A percentile compares a stretch with the other conserved stretches of the same genome.
These are phyloP conservation scores for Alosa sapidissima DNA, from an alignment of 2,797 vertebrate genomes.

Conservation along the genomic window DNA sequence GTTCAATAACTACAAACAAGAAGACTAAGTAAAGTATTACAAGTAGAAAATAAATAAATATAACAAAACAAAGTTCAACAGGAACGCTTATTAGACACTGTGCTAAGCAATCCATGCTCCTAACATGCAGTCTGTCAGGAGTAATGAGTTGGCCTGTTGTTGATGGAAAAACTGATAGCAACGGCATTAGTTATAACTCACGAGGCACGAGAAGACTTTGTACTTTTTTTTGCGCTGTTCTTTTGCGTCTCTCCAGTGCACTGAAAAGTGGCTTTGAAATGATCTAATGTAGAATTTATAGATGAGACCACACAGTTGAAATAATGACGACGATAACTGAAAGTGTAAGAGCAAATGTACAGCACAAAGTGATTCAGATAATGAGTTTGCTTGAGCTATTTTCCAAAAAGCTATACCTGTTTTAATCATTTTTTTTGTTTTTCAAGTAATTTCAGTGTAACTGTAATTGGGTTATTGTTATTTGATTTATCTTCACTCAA, in stretches of 20 bases:
- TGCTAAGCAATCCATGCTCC: not conserved
- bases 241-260: not conserved
- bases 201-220: not conserved
- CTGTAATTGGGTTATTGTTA: no score
- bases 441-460: no score
- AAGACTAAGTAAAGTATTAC: not conserved
- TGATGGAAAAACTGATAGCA: no score
- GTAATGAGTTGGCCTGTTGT: no score
- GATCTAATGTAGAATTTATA: no score
- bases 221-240: not conserved
- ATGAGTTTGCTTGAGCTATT: not conserved
- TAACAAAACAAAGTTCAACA: not conserved
- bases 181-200: not conserved
- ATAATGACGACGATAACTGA: not conserved
- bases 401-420: no score
- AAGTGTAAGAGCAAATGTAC: not conserved
- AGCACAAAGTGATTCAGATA: not conserved
- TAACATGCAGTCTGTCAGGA: not conserved
- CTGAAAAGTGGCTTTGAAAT: not conserved
- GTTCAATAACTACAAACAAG: not conserved
- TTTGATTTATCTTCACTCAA: no score
- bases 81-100: not conserved
- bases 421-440: no score
- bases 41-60: not conserved
- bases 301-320: no score